Base-by-base conservation (phyloP, 92 coral and sea anemone species). In the Zoanthus sansibaricus region DNA sequence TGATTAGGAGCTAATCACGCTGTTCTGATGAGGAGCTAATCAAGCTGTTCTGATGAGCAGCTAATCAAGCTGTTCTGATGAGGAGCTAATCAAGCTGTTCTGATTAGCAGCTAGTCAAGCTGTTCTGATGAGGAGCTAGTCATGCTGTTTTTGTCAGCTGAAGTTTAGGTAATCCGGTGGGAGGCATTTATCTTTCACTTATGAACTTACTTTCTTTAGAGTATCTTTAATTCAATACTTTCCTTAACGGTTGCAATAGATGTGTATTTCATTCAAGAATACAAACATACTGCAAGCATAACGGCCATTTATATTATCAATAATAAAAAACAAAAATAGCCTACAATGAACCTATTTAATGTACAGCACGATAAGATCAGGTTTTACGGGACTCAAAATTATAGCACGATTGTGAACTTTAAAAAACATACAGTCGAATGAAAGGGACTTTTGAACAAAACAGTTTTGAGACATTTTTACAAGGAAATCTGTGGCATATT, bases 181-280 rank as follows among this genome's bases (percentile, higher is more conserved):
- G 6, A 58, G n/a, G 20, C 15, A 14, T 15, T 13, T 58, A 18
- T 58, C n/a, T 14, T 12, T 15, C 64, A 58, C 64, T 6, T 5
- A 58, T n/a, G 21, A 58, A 5, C 5, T 6, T 12, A 58, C n/a
- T 58, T 58, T 58, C n/a, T 54, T 15, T 58, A 37, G 64, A 14
- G n/a, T 5, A 0, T 5, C 64, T 58, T 58, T 58, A 58, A 58
- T 58, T 58, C 64, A 6, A 58, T 15, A 58, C 14, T 15, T 10
- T 56, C 64, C 64, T 56, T n/a, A 56, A 10, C n/a, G 69, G 69
- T 62, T 62, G 69, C 69, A 62, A 62, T 62, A 62, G 10, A 62
- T 62, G 32, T 62, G 32, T 62, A 62, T 62, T 17, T 62, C 6
- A 58, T 10, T 58, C 64, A 16, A 62, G 69, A 6, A 15, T 59